Evolutionary conservation across 2,888 invertebrate genomes (phyloP).

Genomic region (Acanthosepion lycidas): DNA sequence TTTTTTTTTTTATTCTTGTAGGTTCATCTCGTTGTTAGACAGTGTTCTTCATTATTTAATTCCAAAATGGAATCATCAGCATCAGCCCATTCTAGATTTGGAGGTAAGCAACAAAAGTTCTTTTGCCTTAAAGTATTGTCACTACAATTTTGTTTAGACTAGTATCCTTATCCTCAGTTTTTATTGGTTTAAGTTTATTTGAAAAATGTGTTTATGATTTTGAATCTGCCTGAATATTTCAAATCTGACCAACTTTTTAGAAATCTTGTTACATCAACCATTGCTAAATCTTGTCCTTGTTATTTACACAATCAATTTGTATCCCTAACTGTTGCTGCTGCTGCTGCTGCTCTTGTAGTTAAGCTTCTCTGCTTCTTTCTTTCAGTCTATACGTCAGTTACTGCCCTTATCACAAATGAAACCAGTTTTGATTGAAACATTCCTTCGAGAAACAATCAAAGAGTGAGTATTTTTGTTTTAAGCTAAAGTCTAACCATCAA

Average conservation of each 20-base stretch:
- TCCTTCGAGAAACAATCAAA: conserved; percentile 70
- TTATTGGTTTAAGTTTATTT: neutral
- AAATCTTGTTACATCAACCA: too few species aligned
- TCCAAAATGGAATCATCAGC: conserved; percentile 63
- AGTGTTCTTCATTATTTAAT: conserved; percentile 72
- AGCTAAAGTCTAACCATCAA: too few species aligned
- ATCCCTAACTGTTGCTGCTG: neutral
- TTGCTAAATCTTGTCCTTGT: neutral
- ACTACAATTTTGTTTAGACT: neutral
- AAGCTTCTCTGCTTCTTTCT: conserved; percentile 46
- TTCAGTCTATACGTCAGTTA: conserved; percentile 70
- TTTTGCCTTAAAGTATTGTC: neutral
- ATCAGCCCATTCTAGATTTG: conserved; percentile 2
- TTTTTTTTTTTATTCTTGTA: conserved; percentile 51
- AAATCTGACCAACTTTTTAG: too few species aligned
- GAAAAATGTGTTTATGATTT: too few species aligned
- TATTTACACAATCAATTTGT: neutral
- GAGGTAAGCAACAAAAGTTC: conserved; percentile 35
- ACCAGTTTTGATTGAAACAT: conserved; percentile 69
- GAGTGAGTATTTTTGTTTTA: conserved; percentile 62
- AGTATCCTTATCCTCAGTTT: neutral
- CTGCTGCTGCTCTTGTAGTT: neutral
- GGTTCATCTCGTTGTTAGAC: conserved; percentile 71
- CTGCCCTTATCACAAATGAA: conserved; percentile 72
- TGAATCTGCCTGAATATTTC: too few species aligned